Conservation (phyloP, 2,888 invertebrate genomes). For the Exephanes ischioxanthus region DNA sequence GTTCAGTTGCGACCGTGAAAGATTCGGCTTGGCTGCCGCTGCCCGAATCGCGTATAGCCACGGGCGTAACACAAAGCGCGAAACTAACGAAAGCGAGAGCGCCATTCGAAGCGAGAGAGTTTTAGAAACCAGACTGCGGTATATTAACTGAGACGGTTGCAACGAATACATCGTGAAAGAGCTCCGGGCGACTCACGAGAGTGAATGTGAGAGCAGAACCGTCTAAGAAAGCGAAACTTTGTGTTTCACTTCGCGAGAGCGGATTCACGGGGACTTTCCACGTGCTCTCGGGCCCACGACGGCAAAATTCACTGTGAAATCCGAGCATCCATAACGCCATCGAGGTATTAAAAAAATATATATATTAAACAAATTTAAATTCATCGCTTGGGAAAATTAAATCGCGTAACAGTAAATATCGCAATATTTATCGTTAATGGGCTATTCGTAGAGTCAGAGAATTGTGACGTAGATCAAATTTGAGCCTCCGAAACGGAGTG, state of each 20-base stretch:
- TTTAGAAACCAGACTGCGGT: conserved; percentile 80
- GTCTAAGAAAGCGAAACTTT: conserved; percentile 80
- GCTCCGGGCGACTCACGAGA: conserved; percentile 69
- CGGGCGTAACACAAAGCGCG: conserved; percentile 7
- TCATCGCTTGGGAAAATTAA: neutral
- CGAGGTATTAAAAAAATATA: neutral
- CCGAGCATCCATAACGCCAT: neutral
- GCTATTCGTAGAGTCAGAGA: neutral
- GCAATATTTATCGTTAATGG: neutral
- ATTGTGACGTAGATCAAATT: neutral
- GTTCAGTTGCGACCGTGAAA: conserved; percentile 27
- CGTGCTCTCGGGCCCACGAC: conserved; percentile 40
- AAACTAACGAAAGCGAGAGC: conserved; percentile 76
- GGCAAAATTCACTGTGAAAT: neutral
- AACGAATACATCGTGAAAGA: conserved; percentile 74
- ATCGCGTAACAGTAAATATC: neutral
- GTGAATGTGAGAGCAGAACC: conserved; percentile 74
- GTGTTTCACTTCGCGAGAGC: conserved; percentile 61
- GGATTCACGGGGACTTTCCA: conserved; percentile 31
- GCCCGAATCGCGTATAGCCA: conserved; percentile 12
- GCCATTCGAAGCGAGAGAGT: conserved; percentile 75
- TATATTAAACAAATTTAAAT: too few species aligned
- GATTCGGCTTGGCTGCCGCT: conserved; percentile 41
- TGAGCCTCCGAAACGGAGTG: neutral
- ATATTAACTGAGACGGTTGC: conserved; percentile 17